Conservation (phyloP, 2,797 vertebrate genomes). For the Tragopan temminckii region DNA sequence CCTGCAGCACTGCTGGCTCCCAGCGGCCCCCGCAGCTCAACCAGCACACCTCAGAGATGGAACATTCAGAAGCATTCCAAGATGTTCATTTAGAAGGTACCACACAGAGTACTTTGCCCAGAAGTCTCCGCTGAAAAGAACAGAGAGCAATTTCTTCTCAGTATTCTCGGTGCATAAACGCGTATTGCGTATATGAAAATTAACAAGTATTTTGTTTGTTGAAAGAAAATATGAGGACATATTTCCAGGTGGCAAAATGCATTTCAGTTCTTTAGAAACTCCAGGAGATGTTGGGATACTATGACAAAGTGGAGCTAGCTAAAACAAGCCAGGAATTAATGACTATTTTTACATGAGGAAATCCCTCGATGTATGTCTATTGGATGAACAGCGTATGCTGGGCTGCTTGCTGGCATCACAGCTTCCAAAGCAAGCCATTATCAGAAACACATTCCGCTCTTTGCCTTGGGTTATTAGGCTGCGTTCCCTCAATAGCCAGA, state of each 20-base stretch:
- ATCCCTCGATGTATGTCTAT: accelerated
- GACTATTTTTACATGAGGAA: accelerated
- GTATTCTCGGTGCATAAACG: not conserved
- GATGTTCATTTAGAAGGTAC: too few species aligned
- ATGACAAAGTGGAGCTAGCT: not conserved
- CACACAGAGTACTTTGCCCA: accelerated
- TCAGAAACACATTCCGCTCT: accelerated
- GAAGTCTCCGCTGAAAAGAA: not conserved
- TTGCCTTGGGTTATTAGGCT: accelerated
- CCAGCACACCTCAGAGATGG: not conserved
- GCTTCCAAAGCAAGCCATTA: accelerated
- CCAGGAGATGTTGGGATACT: not conserved
- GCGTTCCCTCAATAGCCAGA: not conserved
- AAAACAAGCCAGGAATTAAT: not conserved
- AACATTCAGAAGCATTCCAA: too few species aligned
- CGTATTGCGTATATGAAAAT: not conserved
- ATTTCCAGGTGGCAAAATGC: not conserved
- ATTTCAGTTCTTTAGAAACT: not conserved
- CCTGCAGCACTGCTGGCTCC: not conserved
- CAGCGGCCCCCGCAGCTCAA: not conserved
- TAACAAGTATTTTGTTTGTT: not conserved
- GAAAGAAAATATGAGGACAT: not conserved
- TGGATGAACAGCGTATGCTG: not conserved
- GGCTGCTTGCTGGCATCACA: not conserved
- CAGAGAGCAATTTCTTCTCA: not conserved